phyloP scores from a whole-genome alignment of 2,113 vertebrate species.

The Triplophysa dalaica region DNA sequence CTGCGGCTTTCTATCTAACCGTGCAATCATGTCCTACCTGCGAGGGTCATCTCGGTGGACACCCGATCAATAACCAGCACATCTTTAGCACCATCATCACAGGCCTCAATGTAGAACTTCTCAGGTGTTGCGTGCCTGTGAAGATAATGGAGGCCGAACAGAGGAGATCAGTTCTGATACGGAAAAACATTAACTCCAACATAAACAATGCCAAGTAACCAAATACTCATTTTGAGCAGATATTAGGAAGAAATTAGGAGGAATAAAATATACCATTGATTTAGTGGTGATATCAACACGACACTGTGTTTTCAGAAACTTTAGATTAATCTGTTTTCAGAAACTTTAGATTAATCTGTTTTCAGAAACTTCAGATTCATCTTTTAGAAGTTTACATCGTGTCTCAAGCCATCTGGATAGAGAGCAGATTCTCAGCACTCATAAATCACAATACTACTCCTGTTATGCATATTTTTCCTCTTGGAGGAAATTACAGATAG shows the following conservation, averaged over 20 bases:
- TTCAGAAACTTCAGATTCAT: not conserved
- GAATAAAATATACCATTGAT: not conserved
- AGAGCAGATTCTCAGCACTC: not conserved
- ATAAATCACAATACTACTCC: slow-evolving; percentile 6
- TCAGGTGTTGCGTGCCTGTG: slow-evolving; percentile 90
- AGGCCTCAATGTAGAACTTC: slow-evolving; percentile 95
- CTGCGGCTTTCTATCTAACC: not conserved
- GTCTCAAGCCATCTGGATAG: slow-evolving; percentile 5
- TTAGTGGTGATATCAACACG: not conserved
- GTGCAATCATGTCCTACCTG: slow-evolving; percentile 74
- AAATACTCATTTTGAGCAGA: not conserved
- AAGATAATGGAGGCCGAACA: not conserved
- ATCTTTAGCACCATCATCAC: slow-evolving; percentile 88
- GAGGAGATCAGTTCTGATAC: not conserved
- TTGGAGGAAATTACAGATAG: not conserved
- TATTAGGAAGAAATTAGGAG: no score
- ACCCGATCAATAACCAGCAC: slow-evolving; percentile 92
- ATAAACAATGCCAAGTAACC: not conserved
- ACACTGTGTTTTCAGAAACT: not conserved
- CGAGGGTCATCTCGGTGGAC: slow-evolving; percentile 93
- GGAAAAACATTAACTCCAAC: not conserved
- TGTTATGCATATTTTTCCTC: not conserved
- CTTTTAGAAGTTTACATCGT: not conserved
- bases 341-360: not conserved
- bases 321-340: not conserved